Evolutionary conservation across 2,113 vertebrate genomes (phyloP), one percentile per base, ranked within the genome.

Genomic region (Chascanopsetta lugubris): DNA sequence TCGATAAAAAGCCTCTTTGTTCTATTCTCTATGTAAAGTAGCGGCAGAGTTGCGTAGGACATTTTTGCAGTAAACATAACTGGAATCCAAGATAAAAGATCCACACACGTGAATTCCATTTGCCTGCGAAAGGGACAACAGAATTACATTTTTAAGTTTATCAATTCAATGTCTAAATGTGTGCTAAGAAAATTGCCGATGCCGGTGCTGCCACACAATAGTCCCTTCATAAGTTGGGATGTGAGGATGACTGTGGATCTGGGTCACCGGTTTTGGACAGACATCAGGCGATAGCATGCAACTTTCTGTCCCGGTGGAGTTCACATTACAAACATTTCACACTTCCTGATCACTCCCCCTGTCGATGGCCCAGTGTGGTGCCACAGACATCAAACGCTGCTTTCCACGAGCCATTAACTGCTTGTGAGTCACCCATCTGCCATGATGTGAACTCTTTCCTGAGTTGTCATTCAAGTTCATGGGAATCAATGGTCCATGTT

Each of bases 401-500:
- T 84, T 84, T 83, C 73, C 57, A 72, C 75, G 63, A 87, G 67
- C 51, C 24, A 83, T 76, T 75, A 72, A 66, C 71, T 64, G 49
- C 55, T 73, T 74, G 49, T 36, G 72, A 77, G 66, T 66, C 63
- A 43, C 56, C 85, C 77, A 87, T 89, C 79, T 90, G 85, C 74
- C 59, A 46, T 46, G 27, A 77, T 60, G 54, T 61, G 62, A 87
- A 80, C 36, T 57, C 64, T 40, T 68, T 58, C 55, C 22, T 18
- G 65, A 75, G 60, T 56, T 82, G 79, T 77, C 79, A 75, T 54
- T 84, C 56, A 70, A 72, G 75, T 49, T 58, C 67, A 72, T 72
- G 10, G 26, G 36, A 80, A 60, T 74, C 82, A 82, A 56, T 64
- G 77, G 75, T 67, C 77, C 68, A 56, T 85, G 59, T 66, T 38